phyloP scores from a whole-genome alignment of 2,113 vertebrate species.

The Ardeotis arabs region DNA sequence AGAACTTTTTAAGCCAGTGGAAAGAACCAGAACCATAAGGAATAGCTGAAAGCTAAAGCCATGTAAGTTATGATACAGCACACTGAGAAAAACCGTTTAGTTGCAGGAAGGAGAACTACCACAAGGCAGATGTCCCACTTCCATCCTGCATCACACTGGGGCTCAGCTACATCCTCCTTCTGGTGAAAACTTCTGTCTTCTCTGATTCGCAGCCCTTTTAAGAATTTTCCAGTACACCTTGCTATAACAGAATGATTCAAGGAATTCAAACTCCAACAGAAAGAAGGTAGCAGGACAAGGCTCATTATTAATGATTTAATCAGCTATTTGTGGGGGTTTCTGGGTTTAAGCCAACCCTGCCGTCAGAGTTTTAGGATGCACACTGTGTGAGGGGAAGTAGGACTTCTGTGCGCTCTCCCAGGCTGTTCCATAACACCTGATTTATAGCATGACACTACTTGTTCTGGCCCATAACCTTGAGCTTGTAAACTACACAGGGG shows the following conservation, averaged over 20 bases:
- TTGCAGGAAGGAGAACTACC: neutral
- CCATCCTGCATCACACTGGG: neutral
- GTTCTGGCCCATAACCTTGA: slow-evolving; percentile 80
- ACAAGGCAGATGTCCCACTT: neutral
- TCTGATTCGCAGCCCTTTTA: neutral
- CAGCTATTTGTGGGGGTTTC: neutral
- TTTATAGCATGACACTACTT: slow-evolving; percentile 81
- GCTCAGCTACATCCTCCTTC: neutral
- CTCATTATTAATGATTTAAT: neutral
- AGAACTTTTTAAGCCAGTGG: neutral
- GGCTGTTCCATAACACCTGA: slow-evolving; percentile 81
- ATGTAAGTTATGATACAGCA: neutral
- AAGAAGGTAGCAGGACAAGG: neutral
- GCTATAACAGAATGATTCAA: neutral
- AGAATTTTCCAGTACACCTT: neutral
- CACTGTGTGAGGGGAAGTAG: slow-evolving; percentile 53
- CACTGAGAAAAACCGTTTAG: neutral
- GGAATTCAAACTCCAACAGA: neutral
- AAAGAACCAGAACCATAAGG: neutral
- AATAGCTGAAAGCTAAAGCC: neutral
- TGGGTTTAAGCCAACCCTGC: neutral
- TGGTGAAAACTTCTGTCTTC: neutral
- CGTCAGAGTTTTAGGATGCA: slow-evolving; percentile 67
- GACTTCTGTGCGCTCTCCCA: slow-evolving; percentile 65
- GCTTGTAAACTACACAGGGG: slow-evolving; percentile 70